These are phyloP conservation scores for Pachypeltis micranthus DNA, from an alignment of 1,140 invertebrate species.

Conservation along the genomic window DNA sequence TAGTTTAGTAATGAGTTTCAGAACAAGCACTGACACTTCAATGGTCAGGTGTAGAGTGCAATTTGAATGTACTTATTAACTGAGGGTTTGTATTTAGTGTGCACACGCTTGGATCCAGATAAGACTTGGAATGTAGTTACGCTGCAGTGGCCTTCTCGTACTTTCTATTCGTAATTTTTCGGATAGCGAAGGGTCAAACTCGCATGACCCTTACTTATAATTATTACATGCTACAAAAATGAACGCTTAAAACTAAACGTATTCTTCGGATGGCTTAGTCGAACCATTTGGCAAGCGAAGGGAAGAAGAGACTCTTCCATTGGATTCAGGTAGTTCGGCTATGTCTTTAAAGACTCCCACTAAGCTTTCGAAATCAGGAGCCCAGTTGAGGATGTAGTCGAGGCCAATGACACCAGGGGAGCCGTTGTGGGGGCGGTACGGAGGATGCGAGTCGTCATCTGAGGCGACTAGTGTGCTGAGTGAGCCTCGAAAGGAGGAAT, in stretches of 20 bases:
- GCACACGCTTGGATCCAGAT: too few species aligned
- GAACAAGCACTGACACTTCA: too few species aligned
- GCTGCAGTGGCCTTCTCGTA: too few species aligned
- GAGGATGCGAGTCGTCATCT: slow-evolving; percentile 67
- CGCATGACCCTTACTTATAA: slow-evolving; percentile 8
- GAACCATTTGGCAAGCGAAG: slow-evolving; percentile 26
- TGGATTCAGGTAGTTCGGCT: slow-evolving; percentile 70
- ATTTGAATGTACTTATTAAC: too few species aligned
- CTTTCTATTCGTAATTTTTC: too few species aligned
- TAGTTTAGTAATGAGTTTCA: too few species aligned
- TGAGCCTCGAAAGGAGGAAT: slow-evolving; percentile 85
- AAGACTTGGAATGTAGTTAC: too few species aligned
- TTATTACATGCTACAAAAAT: neutral
- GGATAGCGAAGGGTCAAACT: neutral
- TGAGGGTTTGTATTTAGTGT: too few species aligned
- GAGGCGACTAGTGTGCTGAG: slow-evolving; percentile 84
- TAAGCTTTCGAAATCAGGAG: slow-evolving; percentile 86
- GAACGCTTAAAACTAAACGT: slow-evolving; percentile 23
- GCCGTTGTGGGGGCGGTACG: slow-evolving; percentile 64
- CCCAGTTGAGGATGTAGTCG: slow-evolving; percentile 92
- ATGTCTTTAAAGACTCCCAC: slow-evolving; percentile 94
- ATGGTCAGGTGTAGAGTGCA: too few species aligned
- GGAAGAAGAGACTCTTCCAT: slow-evolving; percentile 24
- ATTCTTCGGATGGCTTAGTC: slow-evolving; percentile 29
- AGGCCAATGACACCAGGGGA: slow-evolving; percentile 67